Evolutionary conservation across 2,113 vertebrate species (phyloP), one percentile per base, ranked within the genome.

Genomic region (Pagrus major): DNA sequence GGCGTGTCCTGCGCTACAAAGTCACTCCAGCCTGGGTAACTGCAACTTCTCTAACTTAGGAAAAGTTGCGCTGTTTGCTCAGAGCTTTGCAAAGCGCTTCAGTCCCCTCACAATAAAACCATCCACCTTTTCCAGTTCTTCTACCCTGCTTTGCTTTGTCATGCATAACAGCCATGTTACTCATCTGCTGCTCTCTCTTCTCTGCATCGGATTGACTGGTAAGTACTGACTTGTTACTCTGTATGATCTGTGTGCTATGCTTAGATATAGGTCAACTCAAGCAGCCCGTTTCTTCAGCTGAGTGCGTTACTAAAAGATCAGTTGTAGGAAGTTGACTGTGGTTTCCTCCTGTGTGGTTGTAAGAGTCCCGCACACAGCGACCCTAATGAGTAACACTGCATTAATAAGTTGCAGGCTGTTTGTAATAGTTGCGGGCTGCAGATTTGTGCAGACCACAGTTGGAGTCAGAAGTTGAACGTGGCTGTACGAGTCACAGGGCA

Each of bases 1-100:
- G 92, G 96, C 92, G 95, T 95, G 88, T 74, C 89, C 64, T 65
- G 63, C 61, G 86, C 37, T 87, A 84, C 94, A 94, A 92, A 94
- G 95, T 95, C 92, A 84, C 90, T 94, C 92, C 91, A 91, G 92
- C 27, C 93, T 90, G 93, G 92, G 89, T 93, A 88, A 49, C 88
- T 81, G 89, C 93, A 94, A 93, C 94, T 95, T 94, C 88, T 93
- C 93, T 80, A 92, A 94, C 92, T 93, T 88, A 86, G 86, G 91
- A 91, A 92, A 94, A 82, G 92, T 76, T 67, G 41, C 86, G 78
- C 59, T 78, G 89, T 56, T 5, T 20, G 72, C 21, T 9, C 21
- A 44, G 37, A 41, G 79, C 79, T 37, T 74, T 47, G 49, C 85
- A 58, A 8, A n/a, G 78, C 79, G 46, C 68, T 16, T 21, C 11